Evolutionary conservation across 2,888 invertebrate species (phyloP).

Genomic region (Orthosia cruda): DNA sequence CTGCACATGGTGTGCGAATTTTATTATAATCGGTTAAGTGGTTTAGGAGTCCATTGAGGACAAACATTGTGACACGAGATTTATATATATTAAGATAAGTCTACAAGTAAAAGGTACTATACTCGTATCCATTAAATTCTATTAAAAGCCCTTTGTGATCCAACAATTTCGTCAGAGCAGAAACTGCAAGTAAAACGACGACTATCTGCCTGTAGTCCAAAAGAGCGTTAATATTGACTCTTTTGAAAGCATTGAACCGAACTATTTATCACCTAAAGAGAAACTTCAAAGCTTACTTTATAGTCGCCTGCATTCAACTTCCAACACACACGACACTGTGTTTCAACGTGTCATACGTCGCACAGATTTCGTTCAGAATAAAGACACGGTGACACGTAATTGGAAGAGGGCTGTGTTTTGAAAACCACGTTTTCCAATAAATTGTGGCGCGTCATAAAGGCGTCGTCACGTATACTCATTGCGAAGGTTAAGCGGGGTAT

Average conservation of each 20-base stretch:
- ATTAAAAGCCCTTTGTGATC: slow-evolving; percentile 23
- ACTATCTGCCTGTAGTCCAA: slow-evolving; percentile 37
- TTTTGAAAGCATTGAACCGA: slow-evolving; percentile 66
- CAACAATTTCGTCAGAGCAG: slow-evolving; percentile 30
- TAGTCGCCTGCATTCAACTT: slow-evolving; percentile 35
- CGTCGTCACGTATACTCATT: slow-evolving; percentile 80
- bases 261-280: slow-evolving; percentile 67
- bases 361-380: slow-evolving; percentile 33
- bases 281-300: slow-evolving; percentile 68
- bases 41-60: too few species aligned
- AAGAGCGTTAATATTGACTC: slow-evolving; percentile 58
- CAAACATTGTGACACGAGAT: too few species aligned
- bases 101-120: not conserved
- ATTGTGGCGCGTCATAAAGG: slow-evolving; percentile 80
- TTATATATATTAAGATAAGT: too few species aligned
- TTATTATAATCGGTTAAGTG: too few species aligned
- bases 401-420: slow-evolving; percentile 72
- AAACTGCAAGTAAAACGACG: slow-evolving; percentile 38
- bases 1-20: too few species aligned
- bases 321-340: slow-evolving; percentile 53
- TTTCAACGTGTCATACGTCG: slow-evolving; percentile 26
- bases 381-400: slow-evolving; percentile 60
- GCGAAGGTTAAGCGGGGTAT: slow-evolving; percentile 73
- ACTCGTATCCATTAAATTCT: not conserved
- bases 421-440: slow-evolving; percentile 84